Percentiles rank a stretch among this genome's conserved stretches.
Conservation (phyloP, 2,113 vertebrate genomes). For the Onychorhynchus coronatus region DNA sequence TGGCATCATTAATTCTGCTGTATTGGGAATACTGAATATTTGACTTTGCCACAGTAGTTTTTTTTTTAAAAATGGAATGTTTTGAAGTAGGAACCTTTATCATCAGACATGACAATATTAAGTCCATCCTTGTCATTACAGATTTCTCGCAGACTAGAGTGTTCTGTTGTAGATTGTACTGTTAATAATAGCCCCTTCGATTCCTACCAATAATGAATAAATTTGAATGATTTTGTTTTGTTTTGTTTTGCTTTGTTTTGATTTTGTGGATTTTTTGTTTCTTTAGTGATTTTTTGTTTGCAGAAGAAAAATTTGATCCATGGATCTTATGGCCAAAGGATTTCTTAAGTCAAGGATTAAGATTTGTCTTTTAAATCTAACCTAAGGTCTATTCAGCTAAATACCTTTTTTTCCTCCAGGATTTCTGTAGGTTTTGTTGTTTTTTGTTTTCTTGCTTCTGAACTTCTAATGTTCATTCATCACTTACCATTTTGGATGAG, state of each 20-base stretch:
- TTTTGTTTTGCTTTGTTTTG: not conserved
- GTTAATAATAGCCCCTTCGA: not conserved
- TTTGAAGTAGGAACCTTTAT: not conserved
- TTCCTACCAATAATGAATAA: not conserved
- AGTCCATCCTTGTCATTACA: not conserved
- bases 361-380: not conserved
- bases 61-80: not conserved
- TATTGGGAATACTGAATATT: not conserved
- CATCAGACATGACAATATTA: not conserved
- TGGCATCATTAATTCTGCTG: not conserved
- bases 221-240: not conserved
- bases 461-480: not conserved
- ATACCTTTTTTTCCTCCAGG: not conserved
- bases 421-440: not conserved
- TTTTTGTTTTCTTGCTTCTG: not conserved
- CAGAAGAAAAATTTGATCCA: not conserved
- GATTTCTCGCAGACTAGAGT: not conserved
- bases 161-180: not conserved
- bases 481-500: not conserved
- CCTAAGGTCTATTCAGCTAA: not conserved
- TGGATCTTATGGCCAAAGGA: not conserved
- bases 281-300: not conserved
- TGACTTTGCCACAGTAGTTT: not conserved
- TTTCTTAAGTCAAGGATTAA: not conserved
- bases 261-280: not conserved